Conservation (phyloP, 2,797 vertebrate genomes). For the Picus viridis region DNA sequence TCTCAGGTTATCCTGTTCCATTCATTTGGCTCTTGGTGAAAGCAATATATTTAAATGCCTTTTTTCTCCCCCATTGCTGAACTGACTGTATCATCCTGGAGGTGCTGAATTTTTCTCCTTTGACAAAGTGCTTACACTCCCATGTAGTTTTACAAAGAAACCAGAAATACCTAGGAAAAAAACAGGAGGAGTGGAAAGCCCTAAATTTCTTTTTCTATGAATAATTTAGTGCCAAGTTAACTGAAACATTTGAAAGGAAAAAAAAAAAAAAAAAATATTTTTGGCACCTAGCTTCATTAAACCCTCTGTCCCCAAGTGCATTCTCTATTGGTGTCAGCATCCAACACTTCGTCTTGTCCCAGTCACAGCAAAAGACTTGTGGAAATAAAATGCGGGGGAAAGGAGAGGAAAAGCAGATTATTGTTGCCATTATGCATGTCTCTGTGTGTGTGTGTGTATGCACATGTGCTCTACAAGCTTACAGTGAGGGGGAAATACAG, state of each 20-base stretch:
- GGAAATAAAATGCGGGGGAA: not conserved
- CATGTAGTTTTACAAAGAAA: constrained; percentile 2
- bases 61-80: not conserved
- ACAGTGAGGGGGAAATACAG: not conserved
- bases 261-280: constrained; percentile 12
- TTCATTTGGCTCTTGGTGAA: not conserved
- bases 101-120: constrained; percentile 3
- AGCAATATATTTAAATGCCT: not conserved
- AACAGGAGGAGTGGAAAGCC: not conserved
- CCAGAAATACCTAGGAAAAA: not conserved
- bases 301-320: constrained; percentile 43
- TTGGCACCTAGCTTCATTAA: constrained; percentile 59
- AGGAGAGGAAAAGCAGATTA: not conserved
- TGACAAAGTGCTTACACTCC: not conserved
- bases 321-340: constrained; percentile 52
- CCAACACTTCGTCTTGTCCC: constrained; percentile 48
- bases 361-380: constrained; percentile 25
- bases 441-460: not conserved
- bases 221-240: constrained; percentile 66
- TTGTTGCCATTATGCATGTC: not conserved
- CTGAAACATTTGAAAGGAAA: not conserved
- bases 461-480: not conserved
- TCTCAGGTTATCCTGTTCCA: not conserved
- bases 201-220: constrained; percentile 51
- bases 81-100: not conserved